Percentiles rank a stretch among this genome's conserved stretches.
These are phyloP conservation scores for Styela plicata DNA, from an alignment of 23 tunicate genomes.

Conservation along the genomic window DNA sequence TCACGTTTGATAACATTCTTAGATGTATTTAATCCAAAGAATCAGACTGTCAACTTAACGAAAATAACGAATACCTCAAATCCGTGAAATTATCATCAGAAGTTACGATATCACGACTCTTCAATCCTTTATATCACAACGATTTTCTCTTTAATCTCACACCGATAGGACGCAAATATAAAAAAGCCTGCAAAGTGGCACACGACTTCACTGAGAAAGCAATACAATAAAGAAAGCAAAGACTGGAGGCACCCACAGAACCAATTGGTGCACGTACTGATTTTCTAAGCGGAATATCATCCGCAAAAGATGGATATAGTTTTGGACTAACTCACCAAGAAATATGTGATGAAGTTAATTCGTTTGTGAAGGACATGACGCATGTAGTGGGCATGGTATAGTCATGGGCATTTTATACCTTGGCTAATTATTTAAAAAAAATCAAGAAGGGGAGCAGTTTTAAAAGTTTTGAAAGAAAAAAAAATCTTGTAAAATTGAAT, in stretches of 20 bases:
- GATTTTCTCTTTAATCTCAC: conserved; percentile 71
- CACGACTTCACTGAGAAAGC: conserved; percentile 59
- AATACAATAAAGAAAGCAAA: background rate
- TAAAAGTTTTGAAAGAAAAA: conserved; percentile 31
- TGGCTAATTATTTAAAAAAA: conserved; percentile 61
- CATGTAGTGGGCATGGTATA: conserved; percentile 82
- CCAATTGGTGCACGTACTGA: conserved; percentile 29
- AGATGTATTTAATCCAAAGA: conserved; percentile 65
- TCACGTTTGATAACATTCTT: conserved; percentile 74
- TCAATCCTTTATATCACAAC: conserved; percentile 61
- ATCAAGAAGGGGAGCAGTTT: conserved; percentile 63
- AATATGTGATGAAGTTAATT: conserved; percentile 86
- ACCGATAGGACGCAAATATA: conserved; percentile 64
- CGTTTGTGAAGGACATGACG: conserved; percentile 92
- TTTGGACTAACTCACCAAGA: conserved; percentile 71
- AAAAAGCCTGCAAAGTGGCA: conserved; percentile 43
- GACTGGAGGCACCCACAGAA: background rate
- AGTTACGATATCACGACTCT: conserved; percentile 52
- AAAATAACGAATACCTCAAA: conserved; percentile 37
- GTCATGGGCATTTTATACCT: conserved; percentile 83
- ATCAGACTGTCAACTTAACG: conserved; percentile 38
- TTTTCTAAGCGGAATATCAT: conserved; percentile 59
- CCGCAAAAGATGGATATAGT: conserved; percentile 66
- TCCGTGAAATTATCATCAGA: conserved; percentile 53
- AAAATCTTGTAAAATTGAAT: conserved; percentile 42